Conservation (phyloP, 2,113 vertebrate genomes). For the Eptesicus fuscus region DNA sequence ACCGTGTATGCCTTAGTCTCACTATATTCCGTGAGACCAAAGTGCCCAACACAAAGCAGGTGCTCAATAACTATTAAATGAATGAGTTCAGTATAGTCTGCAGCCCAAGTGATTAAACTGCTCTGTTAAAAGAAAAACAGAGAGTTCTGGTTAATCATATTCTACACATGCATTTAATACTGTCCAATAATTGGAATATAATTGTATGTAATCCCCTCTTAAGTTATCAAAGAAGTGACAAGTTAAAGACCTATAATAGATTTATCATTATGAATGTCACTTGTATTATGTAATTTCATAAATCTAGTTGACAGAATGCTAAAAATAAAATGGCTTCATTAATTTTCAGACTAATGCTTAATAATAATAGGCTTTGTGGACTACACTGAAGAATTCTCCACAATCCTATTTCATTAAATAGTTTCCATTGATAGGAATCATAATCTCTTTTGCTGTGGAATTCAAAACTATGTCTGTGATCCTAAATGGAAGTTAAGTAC, state of each 20-base stretch:
- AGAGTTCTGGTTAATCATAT: neutral
- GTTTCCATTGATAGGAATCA: neutral
- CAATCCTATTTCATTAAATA: neutral
- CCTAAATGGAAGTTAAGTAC: neutral
- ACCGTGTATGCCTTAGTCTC: neutral
- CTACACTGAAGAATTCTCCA: neutral
- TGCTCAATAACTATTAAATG: neutral
- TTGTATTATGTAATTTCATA: neutral
- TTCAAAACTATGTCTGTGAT: neutral
- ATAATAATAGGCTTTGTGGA: neutral
- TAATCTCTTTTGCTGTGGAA: neutral
- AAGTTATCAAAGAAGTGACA: slow-evolving; percentile 10
- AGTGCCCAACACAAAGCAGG: neutral
- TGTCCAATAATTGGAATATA: neutral
- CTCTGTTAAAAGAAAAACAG: neutral
- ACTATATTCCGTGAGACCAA: neutral
- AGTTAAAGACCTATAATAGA: neutral
- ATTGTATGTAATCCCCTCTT: neutral
- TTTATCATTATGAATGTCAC: neutral
- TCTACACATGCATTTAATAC: neutral
- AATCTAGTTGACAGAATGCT: neutral
- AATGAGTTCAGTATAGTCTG: neutral
- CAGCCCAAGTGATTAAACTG: neutral
- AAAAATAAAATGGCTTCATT: neutral
- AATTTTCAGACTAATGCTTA: slow-evolving; percentile 10